Conservation (phyloP, 1,140 invertebrate species). For the Chironomus tepperi region DNA sequence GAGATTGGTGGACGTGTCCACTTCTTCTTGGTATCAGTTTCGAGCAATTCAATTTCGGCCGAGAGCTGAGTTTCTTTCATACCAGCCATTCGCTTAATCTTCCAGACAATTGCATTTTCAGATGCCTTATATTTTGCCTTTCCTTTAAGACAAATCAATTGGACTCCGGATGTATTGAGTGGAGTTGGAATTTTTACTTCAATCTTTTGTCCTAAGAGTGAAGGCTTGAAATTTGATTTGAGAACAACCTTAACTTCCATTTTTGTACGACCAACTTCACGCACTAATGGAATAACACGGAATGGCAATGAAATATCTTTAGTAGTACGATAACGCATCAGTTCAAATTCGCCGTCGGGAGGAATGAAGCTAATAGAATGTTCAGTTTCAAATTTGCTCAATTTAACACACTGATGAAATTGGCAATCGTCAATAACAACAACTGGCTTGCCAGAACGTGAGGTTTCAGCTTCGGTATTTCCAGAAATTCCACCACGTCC, state of each 20-base stretch:
- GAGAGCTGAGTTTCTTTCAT: slow-evolving; percentile 99
- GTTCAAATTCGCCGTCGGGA: slow-evolving; percentile 98
- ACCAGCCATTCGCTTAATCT: slow-evolving; percentile 99
- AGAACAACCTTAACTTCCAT: slow-evolving; percentile 99
- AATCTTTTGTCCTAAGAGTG: slow-evolving; percentile 96
- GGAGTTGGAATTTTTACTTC: slow-evolving; percentile 99
- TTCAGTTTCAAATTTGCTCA: slow-evolving; percentile 99
- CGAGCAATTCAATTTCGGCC: slow-evolving; percentile 97
- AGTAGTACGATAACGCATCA: slow-evolving; percentile 99
- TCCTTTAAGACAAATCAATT: slow-evolving; percentile 97
- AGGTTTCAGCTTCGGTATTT: slow-evolving; percentile 72
- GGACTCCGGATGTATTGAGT: slow-evolving; percentile 96
- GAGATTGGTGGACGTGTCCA: slow-evolving; percentile 99
- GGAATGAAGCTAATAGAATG: slow-evolving; percentile 99
- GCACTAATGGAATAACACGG: slow-evolving; percentile 95
- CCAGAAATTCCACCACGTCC: slow-evolving; percentile 60
- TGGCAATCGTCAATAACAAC: slow-evolving; percentile 99
- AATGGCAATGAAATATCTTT: slow-evolving; percentile 99
- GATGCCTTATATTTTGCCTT: slow-evolving; percentile 99
- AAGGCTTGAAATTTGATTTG: slow-evolving; percentile 99
- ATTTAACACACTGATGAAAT: slow-evolving; percentile 99
- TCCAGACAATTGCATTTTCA: slow-evolving; percentile 99
- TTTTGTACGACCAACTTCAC: slow-evolving; percentile 95
- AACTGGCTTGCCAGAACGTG: slow-evolving; percentile 83
- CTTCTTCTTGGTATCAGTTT: slow-evolving; percentile 98